Evolutionary conservation across 2,797 vertebrate genomes (phyloP).

Genomic region (Myotis findleyi): DNA sequence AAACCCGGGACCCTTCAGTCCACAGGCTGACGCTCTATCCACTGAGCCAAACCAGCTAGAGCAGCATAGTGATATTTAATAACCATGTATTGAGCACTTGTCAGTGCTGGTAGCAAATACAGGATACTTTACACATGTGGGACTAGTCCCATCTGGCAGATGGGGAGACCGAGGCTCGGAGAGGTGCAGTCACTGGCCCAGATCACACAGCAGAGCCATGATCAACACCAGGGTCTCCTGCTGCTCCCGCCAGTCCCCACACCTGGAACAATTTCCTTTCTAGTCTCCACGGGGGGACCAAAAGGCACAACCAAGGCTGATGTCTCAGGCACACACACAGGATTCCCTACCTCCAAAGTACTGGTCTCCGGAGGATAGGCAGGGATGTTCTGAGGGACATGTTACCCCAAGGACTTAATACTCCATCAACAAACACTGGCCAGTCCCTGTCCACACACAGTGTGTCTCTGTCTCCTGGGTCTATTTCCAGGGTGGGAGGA

Average conservation of each 20-base stretch:
- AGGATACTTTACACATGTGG: background rate
- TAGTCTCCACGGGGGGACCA: background rate
- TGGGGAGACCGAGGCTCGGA: background rate
- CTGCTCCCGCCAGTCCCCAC: too few species aligned
- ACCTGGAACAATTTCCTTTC: background rate
- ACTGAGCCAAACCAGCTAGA: too few species aligned
- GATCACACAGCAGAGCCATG: background rate
- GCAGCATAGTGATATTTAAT: background rate
- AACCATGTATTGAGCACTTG: background rate
- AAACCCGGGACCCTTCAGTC: too few species aligned
- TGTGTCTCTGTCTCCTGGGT: background rate
- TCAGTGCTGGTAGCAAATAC: background rate
- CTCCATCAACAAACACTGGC: background rate
- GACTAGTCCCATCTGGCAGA: background rate
- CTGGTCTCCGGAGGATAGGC: background rate
- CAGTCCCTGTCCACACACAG: too few species aligned
- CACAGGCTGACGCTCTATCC: too few species aligned
- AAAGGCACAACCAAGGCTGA: background rate
- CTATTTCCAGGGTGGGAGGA: background rate
- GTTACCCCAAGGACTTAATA: background rate
- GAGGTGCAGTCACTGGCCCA: background rate
- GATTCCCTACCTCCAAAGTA: background rate
- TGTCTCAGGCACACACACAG: background rate
- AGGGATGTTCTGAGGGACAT: background rate
- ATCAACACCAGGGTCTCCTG: background rate